Percentiles rank a stretch among this genome's conserved stretches.
phyloP scores from a whole-genome alignment of 2,888 invertebrate species.

The Standfussiana lucernea region DNA sequence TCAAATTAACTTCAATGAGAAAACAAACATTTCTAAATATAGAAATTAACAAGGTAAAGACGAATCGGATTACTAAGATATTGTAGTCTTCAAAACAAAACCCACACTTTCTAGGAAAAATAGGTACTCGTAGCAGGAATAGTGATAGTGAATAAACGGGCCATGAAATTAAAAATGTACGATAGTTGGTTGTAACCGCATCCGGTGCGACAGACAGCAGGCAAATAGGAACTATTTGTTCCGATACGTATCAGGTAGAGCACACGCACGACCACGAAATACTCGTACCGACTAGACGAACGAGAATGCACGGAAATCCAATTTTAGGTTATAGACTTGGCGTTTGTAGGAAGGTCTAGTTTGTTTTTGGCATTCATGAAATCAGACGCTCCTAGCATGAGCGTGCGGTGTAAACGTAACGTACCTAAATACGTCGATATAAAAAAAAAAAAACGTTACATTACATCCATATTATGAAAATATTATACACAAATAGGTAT shows the following conservation, averaged over 20 bases:
- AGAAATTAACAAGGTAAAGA: neutral
- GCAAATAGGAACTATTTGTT: slow-evolving; percentile 85
- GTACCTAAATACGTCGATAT: too few relatives aligned
- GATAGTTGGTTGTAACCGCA: slow-evolving; percentile 73
- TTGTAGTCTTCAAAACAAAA: slow-evolving; percentile 4
- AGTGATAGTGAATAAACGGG: slow-evolving; percentile 77
- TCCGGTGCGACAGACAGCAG: slow-evolving; percentile 77
- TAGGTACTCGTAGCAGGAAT: slow-evolving; percentile 53
- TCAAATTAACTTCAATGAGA: slow-evolving; percentile 6
- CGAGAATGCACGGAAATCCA: slow-evolving; percentile 52
- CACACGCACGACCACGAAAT: slow-evolving; percentile 58
- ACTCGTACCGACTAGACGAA: slow-evolving; percentile 38
- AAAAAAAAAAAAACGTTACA: too few relatives aligned
- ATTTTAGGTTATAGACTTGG: slow-evolving; percentile 52
- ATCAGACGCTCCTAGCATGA: too few relatives aligned
- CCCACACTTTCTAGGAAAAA: neutral
- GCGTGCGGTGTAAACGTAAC: too few relatives aligned
- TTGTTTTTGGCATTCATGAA: slow-evolving; percentile 20
- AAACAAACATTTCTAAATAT: neutral
- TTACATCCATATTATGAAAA: too few relatives aligned
- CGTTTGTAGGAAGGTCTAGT: slow-evolving; percentile 18
- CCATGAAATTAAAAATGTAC: slow-evolving; percentile 88
- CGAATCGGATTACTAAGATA: neutral
- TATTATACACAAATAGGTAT: too few relatives aligned
- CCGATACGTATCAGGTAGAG: slow-evolving; percentile 76